Percentiles rank a stretch among this genome's conserved stretches.
Evolutionary conservation across 2,888 invertebrate species (phyloP).

Genomic region (Parelbella ahira): DNA sequence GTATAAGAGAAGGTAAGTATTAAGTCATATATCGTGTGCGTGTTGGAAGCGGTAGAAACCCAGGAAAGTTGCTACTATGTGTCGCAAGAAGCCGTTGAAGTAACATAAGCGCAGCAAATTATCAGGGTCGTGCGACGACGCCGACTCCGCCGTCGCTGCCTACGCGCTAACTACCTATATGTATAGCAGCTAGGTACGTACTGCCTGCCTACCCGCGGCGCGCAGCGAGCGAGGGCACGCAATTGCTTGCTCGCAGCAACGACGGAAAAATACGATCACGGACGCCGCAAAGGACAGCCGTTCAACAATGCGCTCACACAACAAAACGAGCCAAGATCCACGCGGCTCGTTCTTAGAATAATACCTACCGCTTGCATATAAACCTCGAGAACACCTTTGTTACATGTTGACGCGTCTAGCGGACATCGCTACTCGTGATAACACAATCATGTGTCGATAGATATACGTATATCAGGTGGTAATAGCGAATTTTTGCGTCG

Average conservation of each 20-base stretch:
- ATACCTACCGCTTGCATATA: slow-evolving; percentile 19
- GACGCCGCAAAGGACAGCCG: slow-evolving; percentile 55
- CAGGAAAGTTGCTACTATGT: slow-evolving; percentile 61
- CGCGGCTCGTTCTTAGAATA: slow-evolving; percentile 49
- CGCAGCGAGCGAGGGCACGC: slow-evolving; percentile 45
- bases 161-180: slow-evolving; percentile 57
- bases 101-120: slow-evolving; percentile 78
- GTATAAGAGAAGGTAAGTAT: slow-evolving; percentile 20
- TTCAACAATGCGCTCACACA: slow-evolving; percentile 39
- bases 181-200: slow-evolving; percentile 35
- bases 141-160: slow-evolving; percentile 58
- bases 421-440: slow-evolving; percentile 19
- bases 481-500: slow-evolving; percentile 21
- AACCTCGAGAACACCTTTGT: slow-evolving; percentile 22
- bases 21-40: slow-evolving; percentile 37
- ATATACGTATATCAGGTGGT: slow-evolving; percentile 20
- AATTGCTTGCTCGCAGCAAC: slow-evolving; percentile 44
- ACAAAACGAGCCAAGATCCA: slow-evolving; percentile 44
- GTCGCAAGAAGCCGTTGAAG: slow-evolving; percentile 79
- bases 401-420: slow-evolving; percentile 15
- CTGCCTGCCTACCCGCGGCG: slow-evolving; percentile 39
- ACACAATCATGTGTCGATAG: slow-evolving; percentile 18
- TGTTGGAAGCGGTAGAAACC: slow-evolving; percentile 53
- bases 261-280: slow-evolving; percentile 63
- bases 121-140: slow-evolving; percentile 74